Percentiles rank a stretch among this genome's conserved stretches.
phyloP scores from a whole-genome alignment of 2,113 vertebrate genomes.

The Macroglossus sobrinus region DNA sequence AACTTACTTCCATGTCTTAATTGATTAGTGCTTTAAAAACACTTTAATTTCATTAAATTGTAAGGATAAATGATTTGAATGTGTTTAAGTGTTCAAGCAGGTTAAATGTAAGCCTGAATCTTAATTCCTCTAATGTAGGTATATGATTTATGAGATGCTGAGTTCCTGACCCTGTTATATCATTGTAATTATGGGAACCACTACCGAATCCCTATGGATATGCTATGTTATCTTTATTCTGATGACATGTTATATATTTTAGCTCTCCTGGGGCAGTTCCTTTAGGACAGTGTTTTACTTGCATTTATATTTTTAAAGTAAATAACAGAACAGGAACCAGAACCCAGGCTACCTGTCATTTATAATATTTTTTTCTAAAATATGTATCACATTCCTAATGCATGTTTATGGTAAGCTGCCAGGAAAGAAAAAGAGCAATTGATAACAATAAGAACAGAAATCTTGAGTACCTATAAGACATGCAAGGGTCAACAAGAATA shows the following conservation, averaged over 20 bases:
- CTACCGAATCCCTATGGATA: not conserved
- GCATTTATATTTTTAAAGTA: not conserved
- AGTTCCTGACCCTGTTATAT: not conserved
- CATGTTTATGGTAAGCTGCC: not conserved
- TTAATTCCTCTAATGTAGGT: not conserved
- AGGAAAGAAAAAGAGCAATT: not conserved
- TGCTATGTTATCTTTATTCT: not conserved
- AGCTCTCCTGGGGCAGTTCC: not conserved
- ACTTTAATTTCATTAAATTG: not conserved
- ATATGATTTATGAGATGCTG: not conserved
- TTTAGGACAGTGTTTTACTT: not conserved
- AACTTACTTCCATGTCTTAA: not conserved
- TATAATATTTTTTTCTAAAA: conserved; percentile 17
- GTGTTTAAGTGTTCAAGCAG: not conserved
- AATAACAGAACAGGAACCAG: not conserved
- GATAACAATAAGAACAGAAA: not conserved
- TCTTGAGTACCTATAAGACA: not conserved
- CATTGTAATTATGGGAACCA: not conserved
- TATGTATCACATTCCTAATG: not conserved
- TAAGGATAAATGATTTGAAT: not conserved
- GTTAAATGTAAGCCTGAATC: not conserved
- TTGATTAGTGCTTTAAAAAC: not conserved
- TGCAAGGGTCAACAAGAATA: not conserved
- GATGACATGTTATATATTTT: not conserved
- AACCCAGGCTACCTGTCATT: not conserved